These are phyloP conservation scores for Mormyrus iriodes DNA, from an alignment of 2,113 vertebrate genomes.

Conservation along the genomic window DNA sequence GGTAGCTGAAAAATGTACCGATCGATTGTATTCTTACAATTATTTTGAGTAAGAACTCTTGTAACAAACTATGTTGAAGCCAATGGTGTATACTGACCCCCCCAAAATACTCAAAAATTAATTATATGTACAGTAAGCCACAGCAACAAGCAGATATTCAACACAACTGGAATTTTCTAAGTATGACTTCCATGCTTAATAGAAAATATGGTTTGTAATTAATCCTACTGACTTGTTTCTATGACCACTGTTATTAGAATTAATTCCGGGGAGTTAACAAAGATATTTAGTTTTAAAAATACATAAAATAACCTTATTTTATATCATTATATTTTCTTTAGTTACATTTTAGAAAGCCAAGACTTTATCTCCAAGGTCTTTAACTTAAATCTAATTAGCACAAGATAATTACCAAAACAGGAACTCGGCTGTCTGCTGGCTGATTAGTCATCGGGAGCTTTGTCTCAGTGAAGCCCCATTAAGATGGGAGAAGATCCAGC, in stretches of 20 bases:
- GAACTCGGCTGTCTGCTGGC: conserved; percentile 43
- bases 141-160: neutral
- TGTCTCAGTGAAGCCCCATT: conserved; percentile 53
- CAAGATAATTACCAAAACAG: conserved; percentile 66
- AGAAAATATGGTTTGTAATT: conserved; percentile 1
- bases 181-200: neutral
- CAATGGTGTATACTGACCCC: neutral
- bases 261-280: conserved; percentile 30
- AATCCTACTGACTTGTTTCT: neutral
- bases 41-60: neutral
- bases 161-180: neutral
- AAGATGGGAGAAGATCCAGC: conserved; percentile 26
- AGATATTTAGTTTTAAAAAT: conserved; percentile 35
- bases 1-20: neutral
- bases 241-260: conserved; percentile 5
- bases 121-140: neutral
- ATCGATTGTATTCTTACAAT: neutral
- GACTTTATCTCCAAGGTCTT: conserved; percentile 63
- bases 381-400: conserved; percentile 62
- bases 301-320: conserved; percentile 39
- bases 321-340: conserved; percentile 54
- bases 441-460: conserved; percentile 57
- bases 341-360: conserved; percentile 62
- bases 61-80: neutral
- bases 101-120: neutral